Base-by-base conservation (phyloP, 2,888 invertebrate genomes). In the Perizoma affinitatum region DNA sequence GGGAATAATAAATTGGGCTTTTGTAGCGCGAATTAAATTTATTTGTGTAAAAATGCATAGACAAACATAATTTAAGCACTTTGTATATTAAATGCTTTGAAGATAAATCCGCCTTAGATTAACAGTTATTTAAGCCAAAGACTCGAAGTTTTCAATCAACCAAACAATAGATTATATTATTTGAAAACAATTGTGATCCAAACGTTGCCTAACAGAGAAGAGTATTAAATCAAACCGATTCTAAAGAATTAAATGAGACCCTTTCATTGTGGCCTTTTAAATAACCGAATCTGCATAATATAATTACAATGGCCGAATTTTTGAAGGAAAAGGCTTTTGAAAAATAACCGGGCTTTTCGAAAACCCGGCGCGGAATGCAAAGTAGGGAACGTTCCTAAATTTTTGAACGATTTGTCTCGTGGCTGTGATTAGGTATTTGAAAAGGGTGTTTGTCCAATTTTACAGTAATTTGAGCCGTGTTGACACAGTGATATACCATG, bases 231-330 rank as follows among this genome's bases (percentile, higher is more conserved):
- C 1, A 6, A 11, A 43, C 6, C 43, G 47, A 61, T 61, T 56
- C 56, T 47, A 52, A 52, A 53, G 38, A 61, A 56, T 56, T 46
- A 34, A 42, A 55, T 48, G 36, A 51, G 43, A 36, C 45, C 45
- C 42, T 47, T 47, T 50, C 46, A 42, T 40, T 56, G 53, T 42
- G 55, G n/a, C 57, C 44, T 40, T 48, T 54, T 48, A 36, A 64
- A 63, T 49, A 62, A 42, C 46, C 43, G 50, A 61, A 69, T 68
- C 66, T 68, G 54, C 69, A 68, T 69, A 69, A 66, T 65, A 66
- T 68, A 68, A 68, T 68, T 66, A 69, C 66, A 58, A 59, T 54
- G 44, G 36, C 52, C 48, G 57, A 50, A 58, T 57, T 61, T 66
- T 67, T 67, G 66, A 63, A 60, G 46, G 59, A 60, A 63, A 52